phyloP scores from a whole-genome alignment of 1,140 invertebrate species.

The Tetragnatha versicolor region DNA sequence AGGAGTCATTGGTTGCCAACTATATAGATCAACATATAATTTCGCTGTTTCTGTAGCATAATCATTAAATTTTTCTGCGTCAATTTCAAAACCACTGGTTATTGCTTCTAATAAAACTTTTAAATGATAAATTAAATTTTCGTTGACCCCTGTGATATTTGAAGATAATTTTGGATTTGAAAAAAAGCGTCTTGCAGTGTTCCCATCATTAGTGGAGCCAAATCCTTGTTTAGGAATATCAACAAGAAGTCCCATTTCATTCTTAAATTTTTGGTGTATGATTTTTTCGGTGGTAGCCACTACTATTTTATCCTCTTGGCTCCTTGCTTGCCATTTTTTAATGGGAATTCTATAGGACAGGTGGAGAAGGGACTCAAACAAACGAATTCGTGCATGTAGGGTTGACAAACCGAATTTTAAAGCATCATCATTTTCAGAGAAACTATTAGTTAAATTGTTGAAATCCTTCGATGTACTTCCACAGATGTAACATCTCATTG shows the following conservation, averaged over 20 bases:
- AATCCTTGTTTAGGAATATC: constrained; percentile 21
- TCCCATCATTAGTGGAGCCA: constrained; percentile 34
- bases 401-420: constrained; percentile 19
- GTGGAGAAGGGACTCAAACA: constrained; percentile 8
- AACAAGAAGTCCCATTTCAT: constrained; percentile 8
- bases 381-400: not conserved
- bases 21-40: constrained; percentile 20
- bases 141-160: constrained; percentile 8
- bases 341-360: constrained; percentile 19
- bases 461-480: constrained; percentile 14
- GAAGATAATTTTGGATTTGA: constrained; percentile 5
- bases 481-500: constrained; percentile 63
- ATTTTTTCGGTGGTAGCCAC: not conserved
- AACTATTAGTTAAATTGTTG: constrained; percentile 4
- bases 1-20: constrained; percentile 31
- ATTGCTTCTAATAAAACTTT: constrained; percentile 18
- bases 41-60: constrained; percentile 6
- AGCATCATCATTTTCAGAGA: not conserved
- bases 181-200: constrained; percentile 33
- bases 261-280: constrained; percentile 1
- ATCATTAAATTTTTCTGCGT: not conserved
- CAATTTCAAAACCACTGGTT: constrained; percentile 5
- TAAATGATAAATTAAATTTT: not conserved
- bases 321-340: not conserved
- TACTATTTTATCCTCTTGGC: constrained; percentile 2